Percentiles rank a stretch among this genome's conserved stretches.
These are phyloP conservation scores for Coenonympha glycerion DNA, from an alignment of 2,888 invertebrate genomes.

Conservation along the genomic window DNA sequence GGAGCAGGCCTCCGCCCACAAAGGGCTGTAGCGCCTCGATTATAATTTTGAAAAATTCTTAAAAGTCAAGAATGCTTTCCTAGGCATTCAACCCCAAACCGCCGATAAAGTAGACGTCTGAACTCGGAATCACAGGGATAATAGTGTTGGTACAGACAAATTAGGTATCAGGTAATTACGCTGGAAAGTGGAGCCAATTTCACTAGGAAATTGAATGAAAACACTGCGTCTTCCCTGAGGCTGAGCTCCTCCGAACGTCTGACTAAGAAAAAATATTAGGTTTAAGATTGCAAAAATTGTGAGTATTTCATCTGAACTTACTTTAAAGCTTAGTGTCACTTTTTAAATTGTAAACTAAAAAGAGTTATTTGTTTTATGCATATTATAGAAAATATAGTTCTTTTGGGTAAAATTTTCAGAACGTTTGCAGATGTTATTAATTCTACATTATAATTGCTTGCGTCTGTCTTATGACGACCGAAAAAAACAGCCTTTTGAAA, in stretches of 20 bases:
- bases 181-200: constrained; percentile 59
- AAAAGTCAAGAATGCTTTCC: too few species aligned
- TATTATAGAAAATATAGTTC: too few species aligned
- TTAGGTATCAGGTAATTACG: constrained; percentile 60
- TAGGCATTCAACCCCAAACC: not conserved
- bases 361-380: not conserved
- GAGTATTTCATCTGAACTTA: constrained; percentile 1
- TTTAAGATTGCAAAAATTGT: constrained; percentile 30
- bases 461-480: too few species aligned
- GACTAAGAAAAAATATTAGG: constrained; percentile 32
- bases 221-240: constrained; percentile 48
- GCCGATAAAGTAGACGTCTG: not conserved
- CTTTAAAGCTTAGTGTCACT: constrained; percentile 1
- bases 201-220: constrained; percentile 66
- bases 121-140: not conserved
- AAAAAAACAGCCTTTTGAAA: too few species aligned
- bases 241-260: constrained; percentile 35
- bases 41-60: too few species aligned
- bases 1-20: too few species aligned
- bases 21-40: too few species aligned
- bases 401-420: not conserved
- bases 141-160: constrained; percentile 45
- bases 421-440: too few species aligned
- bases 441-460: too few species aligned
- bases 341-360: constrained; percentile 10